Base-by-base conservation (phyloP, 2,797 vertebrate genomes). In the Leptodactylus fallax region DNA sequence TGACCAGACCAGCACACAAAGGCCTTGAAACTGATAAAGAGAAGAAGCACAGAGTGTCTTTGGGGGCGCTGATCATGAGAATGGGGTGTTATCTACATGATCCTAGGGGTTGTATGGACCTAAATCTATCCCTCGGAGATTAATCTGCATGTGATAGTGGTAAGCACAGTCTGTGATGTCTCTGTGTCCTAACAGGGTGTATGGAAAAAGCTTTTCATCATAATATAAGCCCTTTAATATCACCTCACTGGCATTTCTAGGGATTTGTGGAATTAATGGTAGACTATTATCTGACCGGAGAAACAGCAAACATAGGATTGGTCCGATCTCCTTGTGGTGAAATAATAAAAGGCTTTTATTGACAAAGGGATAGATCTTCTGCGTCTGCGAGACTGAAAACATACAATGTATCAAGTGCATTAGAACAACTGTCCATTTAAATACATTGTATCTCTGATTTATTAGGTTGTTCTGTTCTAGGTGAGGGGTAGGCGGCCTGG, bases 291-390 rank as follows among this genome's bases (percentile, higher is more conserved):
- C 19, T 7, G 27, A 58, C 27, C 2, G 8, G 10, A 55, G 67
- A 45, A 45, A 49, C 7, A 1, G 63, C 47, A 83, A 82, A 83
- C 23, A 55, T 55, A 71, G 27, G 55, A 49, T n/a, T 16, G 69
- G 69, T 8, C 69, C 53, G 47, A 69, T 67, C 61, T 82, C 8
- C 67, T 71, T 60, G 82, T 23, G 55, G 82, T 76, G 36, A n/a
- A 58, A 25, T 49, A 47, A n/a, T 74, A 84, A 74, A 83, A 74
- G 82, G 25, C 51, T 74, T 58, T n/a, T 84, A 60, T 84, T 82
- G 80, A 82, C 80, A 67, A 6, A 69, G 47, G 36, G 79, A 81
- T 81, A 65, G 58, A 49, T 81, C 17, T 23, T 21, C 13, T 9
- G 7, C n/a, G 72, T 47, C 47, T 51, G 3, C 21, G 72, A 76